These are phyloP conservation scores for Pterocles orientalis DNA, from an alignment of 2,113 vertebrate species.

Conservation along the genomic window DNA sequence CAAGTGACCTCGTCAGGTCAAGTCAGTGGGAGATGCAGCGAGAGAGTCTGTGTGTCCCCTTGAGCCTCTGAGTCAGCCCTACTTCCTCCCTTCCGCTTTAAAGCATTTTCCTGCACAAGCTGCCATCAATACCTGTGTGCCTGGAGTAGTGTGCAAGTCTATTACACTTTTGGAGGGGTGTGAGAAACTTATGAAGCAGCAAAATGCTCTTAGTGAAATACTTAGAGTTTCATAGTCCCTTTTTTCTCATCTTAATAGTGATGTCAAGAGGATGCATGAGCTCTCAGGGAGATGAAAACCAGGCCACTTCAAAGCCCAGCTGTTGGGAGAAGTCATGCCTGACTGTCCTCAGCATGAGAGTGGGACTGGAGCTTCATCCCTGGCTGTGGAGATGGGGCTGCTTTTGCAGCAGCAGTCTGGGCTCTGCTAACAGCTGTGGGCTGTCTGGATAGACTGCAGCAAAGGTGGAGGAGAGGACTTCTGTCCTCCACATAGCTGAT, in stretches of 20 bases:
- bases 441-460: neutral
- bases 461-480: neutral
- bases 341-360: neutral
- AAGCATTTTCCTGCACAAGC: neutral
- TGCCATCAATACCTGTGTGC: neutral
- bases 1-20: constrained; percentile 1
- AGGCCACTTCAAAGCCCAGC: neutral
- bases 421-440: neutral
- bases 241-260: neutral
- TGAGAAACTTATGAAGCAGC: neutral
- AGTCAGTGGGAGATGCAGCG: neutral
- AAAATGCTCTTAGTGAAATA: neutral
- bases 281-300: constrained; percentile 2
- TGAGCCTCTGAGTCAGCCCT: neutral
- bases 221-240: neutral
- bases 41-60: neutral
- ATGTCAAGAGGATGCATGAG: neutral
- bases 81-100: neutral
- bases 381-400: neutral
- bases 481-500: neutral
- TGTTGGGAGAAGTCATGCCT: neutral
- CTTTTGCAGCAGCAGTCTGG: neutral
- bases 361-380: neutral
- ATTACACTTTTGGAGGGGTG: neutral
- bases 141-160: neutral